A percentile compares a stretch with the other conserved stretches of the same genome.
These are phyloP conservation scores for Ormyrus nitidulus DNA, from an alignment of 2,888 invertebrate species.

Conservation along the genomic window DNA sequence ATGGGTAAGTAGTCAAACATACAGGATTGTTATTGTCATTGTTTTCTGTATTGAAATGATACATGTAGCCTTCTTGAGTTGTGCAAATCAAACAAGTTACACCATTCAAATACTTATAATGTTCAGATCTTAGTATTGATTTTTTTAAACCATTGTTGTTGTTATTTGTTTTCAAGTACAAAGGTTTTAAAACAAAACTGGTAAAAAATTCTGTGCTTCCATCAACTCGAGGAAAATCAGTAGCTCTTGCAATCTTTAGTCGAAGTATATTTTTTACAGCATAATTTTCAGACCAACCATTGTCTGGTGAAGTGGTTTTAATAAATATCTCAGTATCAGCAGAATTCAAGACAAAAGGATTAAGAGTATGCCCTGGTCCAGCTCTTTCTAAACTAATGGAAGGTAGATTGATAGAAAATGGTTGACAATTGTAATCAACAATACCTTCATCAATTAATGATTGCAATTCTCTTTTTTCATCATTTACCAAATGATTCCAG, in stretches of 20 bases:
- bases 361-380: constrained; percentile 67
- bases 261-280: constrained; percentile 76
- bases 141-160: constrained; percentile 66
- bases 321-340: constrained; percentile 76
- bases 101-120: constrained; percentile 79
- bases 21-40: constrained; percentile 61
- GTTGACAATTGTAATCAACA: constrained; percentile 63
- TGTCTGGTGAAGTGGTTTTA: constrained; percentile 72
- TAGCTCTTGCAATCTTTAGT: constrained; percentile 75
- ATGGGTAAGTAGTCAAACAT: constrained; percentile 78
- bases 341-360: constrained; percentile 69
- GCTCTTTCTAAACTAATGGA: constrained; percentile 69
- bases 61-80: constrained; percentile 84
- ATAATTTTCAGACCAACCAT: constrained; percentile 75
- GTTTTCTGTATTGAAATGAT: constrained; percentile 78
- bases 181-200: constrained; percentile 76
- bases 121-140: constrained; percentile 77
- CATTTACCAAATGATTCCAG: constrained; percentile 67
- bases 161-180: constrained; percentile 69
- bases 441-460: constrained; percentile 64
- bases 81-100: constrained; percentile 81
- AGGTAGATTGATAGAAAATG: constrained; percentile 67
- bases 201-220: constrained; percentile 77
- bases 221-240: constrained; percentile 72
- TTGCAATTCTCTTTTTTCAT: constrained; percentile 67